These are phyloP conservation scores for Halisarca cf. caerulea DNA, from an alignment of 37 sponge, comb jelly and placozoan species.

Conservation along the genomic window DNA sequence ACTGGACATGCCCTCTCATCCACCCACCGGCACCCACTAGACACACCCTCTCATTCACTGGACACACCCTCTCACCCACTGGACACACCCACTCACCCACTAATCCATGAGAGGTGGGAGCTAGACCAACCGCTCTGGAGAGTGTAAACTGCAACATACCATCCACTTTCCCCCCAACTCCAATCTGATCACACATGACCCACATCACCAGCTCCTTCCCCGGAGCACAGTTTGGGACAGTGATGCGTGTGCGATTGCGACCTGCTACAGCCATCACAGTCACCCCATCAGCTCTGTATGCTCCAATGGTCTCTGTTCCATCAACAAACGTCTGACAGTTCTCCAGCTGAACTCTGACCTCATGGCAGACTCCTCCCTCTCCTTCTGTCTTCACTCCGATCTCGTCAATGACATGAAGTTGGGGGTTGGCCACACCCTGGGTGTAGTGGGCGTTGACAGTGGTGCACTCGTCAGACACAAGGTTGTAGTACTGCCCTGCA, in stretches of 20 bases:
- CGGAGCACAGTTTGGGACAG: conserved; percentile 52
- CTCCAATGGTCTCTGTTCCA: neutral
- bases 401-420: neutral
- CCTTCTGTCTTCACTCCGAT: conserved; percentile 8
- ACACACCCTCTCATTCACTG: too few relatives aligned
- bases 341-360: neutral
- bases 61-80: neutral
- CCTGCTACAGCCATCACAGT: neutral
- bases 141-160: conserved; percentile 20
- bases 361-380: neutral
- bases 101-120: conserved; percentile 57
- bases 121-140: conserved; percentile 41
- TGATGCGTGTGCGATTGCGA: conserved; percentile 14
- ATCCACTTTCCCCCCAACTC: neutral
- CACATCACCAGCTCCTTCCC: conserved; percentile 44
- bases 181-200: conserved; percentile 19
- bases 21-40: too few relatives aligned
- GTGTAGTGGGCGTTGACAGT: conserved; percentile 12
- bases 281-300: neutral
- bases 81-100: conserved; percentile 30
- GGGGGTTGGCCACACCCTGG: neutral
- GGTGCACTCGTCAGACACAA: conserved; percentile 3
- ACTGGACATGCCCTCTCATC: conserved; percentile 21
- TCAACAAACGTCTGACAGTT: neutral
- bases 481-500: neutral